Evolutionary conservation across 2,797 vertebrate genomes (phyloP).

Genomic region (Karalla daura): DNA sequence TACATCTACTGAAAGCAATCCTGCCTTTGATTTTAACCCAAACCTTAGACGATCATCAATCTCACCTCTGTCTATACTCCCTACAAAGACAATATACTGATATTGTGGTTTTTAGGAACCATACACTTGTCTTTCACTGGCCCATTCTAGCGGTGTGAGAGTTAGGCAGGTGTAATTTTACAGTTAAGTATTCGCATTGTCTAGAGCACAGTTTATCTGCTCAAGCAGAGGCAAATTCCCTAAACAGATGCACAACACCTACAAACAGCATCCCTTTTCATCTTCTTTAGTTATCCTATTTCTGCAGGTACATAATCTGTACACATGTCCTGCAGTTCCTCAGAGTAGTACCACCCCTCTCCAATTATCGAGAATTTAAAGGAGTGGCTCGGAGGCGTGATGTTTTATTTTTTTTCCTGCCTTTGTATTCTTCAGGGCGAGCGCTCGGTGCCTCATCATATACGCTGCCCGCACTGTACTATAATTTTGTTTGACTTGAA

Average conservation of each 20-base stretch:
- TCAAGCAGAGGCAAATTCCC: slow-evolving; percentile 1
- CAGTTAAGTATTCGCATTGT: background rate
- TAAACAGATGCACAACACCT: background rate
- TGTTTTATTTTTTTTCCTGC: background rate
- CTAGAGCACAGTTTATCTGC: background rate
- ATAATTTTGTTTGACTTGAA: slow-evolving; percentile 18
- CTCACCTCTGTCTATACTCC: too few relatives aligned
- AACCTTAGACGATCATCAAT: too few relatives aligned
- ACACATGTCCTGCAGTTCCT: background rate
- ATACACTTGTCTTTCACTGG: background rate
- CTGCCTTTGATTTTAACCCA: too few relatives aligned
- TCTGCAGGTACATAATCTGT: background rate
- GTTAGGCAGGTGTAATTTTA: background rate
- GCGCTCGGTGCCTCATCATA: background rate
- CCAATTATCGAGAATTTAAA: background rate
- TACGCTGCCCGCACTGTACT: background rate
- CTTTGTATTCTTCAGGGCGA: background rate
- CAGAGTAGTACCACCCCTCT: background rate
- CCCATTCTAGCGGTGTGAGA: background rate
- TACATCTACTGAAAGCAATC: too few relatives aligned
- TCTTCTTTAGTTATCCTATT: slow-evolving; percentile 7
- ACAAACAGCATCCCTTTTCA: slow-evolving; percentile 3
- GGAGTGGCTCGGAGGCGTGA: background rate
- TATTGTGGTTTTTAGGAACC: background rate
- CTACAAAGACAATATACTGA: too few relatives aligned